phyloP scores from a whole-genome alignment of 2,113 vertebrate genomes.

The Chloroceryle aenea region DNA sequence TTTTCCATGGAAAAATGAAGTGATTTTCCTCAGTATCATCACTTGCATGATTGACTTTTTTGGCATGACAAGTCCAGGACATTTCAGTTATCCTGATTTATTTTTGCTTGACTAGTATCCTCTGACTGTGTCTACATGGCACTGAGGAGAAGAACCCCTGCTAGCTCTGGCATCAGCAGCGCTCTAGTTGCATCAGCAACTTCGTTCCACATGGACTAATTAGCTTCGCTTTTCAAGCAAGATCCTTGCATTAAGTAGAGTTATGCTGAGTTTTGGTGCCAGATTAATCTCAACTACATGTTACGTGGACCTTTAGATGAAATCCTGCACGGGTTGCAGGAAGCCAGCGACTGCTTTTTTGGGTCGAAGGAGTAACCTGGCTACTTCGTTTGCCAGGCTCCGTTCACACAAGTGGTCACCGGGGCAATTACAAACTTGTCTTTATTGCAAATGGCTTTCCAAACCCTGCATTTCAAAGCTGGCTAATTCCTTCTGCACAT shows the following conservation, averaged over 20 bases:
- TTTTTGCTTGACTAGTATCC: background rate
- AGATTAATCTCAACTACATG: background rate
- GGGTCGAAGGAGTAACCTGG: background rate
- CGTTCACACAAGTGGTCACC: background rate
- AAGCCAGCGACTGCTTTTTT: background rate
- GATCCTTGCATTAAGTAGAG: background rate
- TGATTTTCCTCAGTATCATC: constrained; percentile 23
- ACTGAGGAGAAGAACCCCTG: constrained; percentile 17
- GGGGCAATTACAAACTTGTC: background rate
- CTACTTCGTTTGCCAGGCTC: background rate
- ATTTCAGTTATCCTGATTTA: background rate
- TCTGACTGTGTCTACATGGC: background rate
- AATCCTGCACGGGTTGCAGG: background rate
- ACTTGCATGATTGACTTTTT: constrained; percentile 3
- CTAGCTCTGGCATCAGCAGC: constrained; percentile 32
- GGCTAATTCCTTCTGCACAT: background rate
- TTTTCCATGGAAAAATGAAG: constrained; percentile 23
- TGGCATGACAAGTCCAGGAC: background rate
- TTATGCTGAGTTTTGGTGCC: background rate
- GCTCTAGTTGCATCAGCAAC: constrained; percentile 17
- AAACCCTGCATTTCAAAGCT: background rate
- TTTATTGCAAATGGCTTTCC: background rate
- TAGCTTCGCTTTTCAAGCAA: background rate
- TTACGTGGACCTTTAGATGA: background rate
- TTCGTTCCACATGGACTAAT: background rate